Conservation (phyloP, 2,888 invertebrate genomes). For the Metacarcinus magister region DNA sequence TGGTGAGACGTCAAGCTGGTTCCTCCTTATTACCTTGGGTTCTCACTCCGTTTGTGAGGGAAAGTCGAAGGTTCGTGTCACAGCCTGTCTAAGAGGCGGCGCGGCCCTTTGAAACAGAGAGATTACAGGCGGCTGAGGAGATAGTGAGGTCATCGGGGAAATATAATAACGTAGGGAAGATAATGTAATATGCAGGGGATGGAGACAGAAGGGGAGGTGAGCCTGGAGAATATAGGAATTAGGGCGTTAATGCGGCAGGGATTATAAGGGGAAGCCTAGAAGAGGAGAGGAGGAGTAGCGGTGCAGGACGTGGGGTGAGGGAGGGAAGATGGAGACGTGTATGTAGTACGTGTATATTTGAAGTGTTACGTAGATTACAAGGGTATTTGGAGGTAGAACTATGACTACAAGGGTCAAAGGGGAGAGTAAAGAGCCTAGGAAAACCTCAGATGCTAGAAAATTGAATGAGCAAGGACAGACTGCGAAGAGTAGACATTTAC, state of each 20-base stretch:
- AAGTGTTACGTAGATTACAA: background rate
- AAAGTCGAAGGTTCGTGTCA: background rate
- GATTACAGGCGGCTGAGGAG: background rate
- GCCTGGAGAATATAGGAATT: slow-evolving; percentile 3
- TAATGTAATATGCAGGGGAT: slow-evolving; percentile 31
- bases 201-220: background rate
- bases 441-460: background rate
- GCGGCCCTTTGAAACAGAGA: background rate
- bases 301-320: background rate
- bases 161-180: slow-evolving; percentile 8
- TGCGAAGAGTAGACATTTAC: background rate
- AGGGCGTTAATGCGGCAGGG: background rate
- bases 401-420: background rate
- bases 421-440: background rate
- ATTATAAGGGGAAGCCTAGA: slow-evolving; percentile 5
- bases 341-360: background rate
- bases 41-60: background rate
- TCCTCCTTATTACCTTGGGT: background rate
- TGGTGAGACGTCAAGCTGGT: background rate
- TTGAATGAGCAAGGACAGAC: background rate
- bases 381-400: background rate
- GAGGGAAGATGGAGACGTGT: background rate
- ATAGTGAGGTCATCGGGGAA: background rate
- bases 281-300: background rate
- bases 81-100: background rate